These are phyloP conservation scores for Cherax destructor DNA, from an alignment of 1,140 invertebrate species.

Conservation along the genomic window DNA sequence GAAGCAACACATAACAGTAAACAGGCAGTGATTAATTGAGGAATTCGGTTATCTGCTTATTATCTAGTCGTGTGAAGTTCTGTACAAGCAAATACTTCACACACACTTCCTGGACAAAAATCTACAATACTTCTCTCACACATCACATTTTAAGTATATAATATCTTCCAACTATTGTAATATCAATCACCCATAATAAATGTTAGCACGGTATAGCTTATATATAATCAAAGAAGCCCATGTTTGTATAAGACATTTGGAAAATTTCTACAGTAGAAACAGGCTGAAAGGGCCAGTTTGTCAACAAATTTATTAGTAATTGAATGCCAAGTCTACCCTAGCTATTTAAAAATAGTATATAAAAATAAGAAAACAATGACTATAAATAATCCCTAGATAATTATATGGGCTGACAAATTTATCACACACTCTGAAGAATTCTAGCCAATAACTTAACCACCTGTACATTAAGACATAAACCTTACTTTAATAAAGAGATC, in stretches of 20 bases:
- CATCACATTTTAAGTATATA: not conserved
- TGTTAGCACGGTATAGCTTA: not conserved
- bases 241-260: not conserved
- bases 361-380: not conserved
- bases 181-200: not conserved
- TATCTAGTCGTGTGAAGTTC: not conserved
- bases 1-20: conserved; percentile 43
- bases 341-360: not conserved
- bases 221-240: not conserved
- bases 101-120: not conserved
- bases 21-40: conserved; percentile 59
- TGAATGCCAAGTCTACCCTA: not conserved
- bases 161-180: not conserved
- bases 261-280: not conserved
- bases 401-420: not conserved
- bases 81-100: not conserved
- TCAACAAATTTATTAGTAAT: not conserved
- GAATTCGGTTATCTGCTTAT: conserved; percentile 35
- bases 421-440: not conserved
- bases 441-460: not conserved
- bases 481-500: not conserved
- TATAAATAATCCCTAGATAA: conserved; percentile 2
- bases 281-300: not conserved
- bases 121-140: not conserved
- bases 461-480: not conserved